These are phyloP conservation scores for Melanostoma scalare DNA, from an alignment of 2,888 invertebrate genomes.

Conservation along the genomic window DNA sequence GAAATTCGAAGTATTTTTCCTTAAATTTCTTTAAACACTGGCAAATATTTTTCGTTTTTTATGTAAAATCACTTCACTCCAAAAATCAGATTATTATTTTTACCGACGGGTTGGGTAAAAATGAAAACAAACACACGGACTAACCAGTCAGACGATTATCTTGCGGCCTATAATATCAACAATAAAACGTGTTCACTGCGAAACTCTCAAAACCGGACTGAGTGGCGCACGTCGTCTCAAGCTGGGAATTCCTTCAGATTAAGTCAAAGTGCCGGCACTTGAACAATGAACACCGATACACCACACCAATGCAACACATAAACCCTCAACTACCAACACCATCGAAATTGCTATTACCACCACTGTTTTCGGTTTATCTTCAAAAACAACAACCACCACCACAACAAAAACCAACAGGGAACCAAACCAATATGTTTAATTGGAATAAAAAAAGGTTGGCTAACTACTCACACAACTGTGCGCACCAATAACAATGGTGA, in stretches of 20 bases:
- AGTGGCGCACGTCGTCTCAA: slow-evolving; percentile 72
- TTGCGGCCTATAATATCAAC: slow-evolving; percentile 1
- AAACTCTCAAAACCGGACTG: slow-evolving; percentile 72
- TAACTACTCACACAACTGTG: slow-evolving; percentile 43
- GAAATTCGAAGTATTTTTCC: neutral
- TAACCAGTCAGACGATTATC: slow-evolving; percentile 6
- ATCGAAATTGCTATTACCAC: slow-evolving; percentile 21
- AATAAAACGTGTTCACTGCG: slow-evolving; percentile 47
- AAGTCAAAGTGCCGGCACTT: slow-evolving; percentile 57
- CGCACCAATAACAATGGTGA: slow-evolving; percentile 66
- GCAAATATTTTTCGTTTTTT: neutral
- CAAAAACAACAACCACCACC: slow-evolving; percentile 30
- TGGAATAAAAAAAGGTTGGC: slow-evolving; percentile 55
- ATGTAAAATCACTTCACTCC: slow-evolving; percentile 18
- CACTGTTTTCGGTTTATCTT: slow-evolving; percentile 15
- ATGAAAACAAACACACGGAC: slow-evolving; percentile 1
- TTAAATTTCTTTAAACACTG: slow-evolving; percentile 2
- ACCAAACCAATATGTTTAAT: slow-evolving; percentile 14
- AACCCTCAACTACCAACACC: slow-evolving; percentile 35
- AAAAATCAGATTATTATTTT: neutral
- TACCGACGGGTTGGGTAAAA: slow-evolving; percentile 46
- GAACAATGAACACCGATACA: slow-evolving; percentile 37
- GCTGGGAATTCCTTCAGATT: slow-evolving; percentile 64
- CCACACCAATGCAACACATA: slow-evolving; percentile 13
- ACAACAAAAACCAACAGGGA: slow-evolving; percentile 5